phyloP scores from a whole-genome alignment of 2,113 vertebrate genomes.

The Pseudopodoces humilis region DNA sequence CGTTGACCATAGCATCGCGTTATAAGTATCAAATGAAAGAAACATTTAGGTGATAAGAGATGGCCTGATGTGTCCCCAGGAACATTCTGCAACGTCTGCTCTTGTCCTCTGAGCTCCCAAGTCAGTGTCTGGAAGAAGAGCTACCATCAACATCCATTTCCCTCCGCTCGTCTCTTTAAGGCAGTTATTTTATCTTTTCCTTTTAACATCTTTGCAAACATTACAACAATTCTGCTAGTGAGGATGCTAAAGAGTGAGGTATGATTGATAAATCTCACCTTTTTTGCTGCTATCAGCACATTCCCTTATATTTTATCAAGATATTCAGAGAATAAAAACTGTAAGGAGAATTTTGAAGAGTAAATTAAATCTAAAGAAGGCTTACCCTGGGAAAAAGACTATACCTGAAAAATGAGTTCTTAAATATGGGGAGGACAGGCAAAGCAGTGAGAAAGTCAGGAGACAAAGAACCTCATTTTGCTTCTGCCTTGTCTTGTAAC shows the following conservation, averaged over 20 bases:
- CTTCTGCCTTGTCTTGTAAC: neutral
- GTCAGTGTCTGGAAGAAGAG: neutral
- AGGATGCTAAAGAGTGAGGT: neutral
- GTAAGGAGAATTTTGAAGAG: neutral
- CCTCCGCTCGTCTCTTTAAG: neutral
- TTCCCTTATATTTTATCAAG: neutral
- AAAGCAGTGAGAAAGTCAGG: neutral
- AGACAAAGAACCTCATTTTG: neutral
- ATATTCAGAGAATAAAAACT: neutral
- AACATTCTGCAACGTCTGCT: neutral
- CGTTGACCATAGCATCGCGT: neutral
- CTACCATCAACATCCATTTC: neutral
- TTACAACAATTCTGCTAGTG: neutral
- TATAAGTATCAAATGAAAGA: conserved; percentile 38
- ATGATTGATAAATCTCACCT: neutral
- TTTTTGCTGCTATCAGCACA: neutral
- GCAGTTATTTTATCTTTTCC: neutral
- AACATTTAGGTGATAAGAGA: neutral
- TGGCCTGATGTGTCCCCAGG: neutral
- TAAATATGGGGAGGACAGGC: neutral
- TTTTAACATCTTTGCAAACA: neutral
- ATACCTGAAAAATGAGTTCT: neutral
- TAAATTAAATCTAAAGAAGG: neutral
- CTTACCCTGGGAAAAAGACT: neutral
- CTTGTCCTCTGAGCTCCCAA: neutral